Base-by-base conservation (phyloP, 1,140 invertebrate species). In the Heliconius eleuchia region DNA sequence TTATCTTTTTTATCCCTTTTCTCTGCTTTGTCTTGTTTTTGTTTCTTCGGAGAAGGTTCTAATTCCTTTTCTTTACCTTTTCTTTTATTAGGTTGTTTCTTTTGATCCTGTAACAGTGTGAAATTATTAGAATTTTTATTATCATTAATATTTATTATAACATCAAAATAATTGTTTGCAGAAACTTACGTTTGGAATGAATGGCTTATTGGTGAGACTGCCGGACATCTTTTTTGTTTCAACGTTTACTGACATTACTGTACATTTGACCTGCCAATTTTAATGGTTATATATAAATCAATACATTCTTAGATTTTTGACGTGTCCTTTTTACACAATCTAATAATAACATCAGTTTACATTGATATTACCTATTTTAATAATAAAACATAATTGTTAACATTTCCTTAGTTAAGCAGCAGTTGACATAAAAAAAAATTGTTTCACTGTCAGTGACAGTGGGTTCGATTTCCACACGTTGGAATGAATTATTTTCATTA, bases 201-300 rank as follows among this genome's bases (percentile, higher is more conserved):
- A 91, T 0, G 91, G 90, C 11, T 77, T 82, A 8, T 85, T 84
- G 11, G 83, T 88, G 19, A 95, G 80, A 71, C 89, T 94, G 8
- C 95, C 86, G 2, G 79, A 87, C 81, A 96, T 91, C 85, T 92
- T 95, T 75, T 88, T 88, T 0, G 82, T 76, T 8, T 92, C 81
- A 1, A 86, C 23, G 13, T 95, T 84, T 1, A 96, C 89, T 3
- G 80, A 77, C n/a, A 94, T 82, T 18, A 96, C 91, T 2, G 90
- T 92, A 42, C 94, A 95, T 18, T 89, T 89, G 30, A 95, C 91
- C 94, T 95, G 82, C n/a, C 16, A 27, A 87, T 90, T 0, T 23
- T n/a, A 70, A 72, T 2, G 66, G 55, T 50, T 50, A 66, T 70
- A 39, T 42, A 3, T 16, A 46, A 46, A 46, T 4, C 3, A 46